Evolutionary conservation across 1,140 invertebrate genomes (phyloP).

Genomic region (Chironomus striatipennis): DNA sequence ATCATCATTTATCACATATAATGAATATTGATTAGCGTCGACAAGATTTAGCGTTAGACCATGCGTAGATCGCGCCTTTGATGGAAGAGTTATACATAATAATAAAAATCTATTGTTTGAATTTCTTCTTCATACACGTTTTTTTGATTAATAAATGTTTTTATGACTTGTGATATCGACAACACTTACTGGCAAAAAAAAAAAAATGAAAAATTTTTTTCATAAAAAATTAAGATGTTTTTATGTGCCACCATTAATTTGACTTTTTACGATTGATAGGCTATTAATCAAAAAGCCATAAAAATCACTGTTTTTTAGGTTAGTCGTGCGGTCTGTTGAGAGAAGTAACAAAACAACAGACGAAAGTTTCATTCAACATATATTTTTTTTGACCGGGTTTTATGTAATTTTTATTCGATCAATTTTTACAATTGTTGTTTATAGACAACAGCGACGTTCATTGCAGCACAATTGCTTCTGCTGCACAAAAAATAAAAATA

Average conservation of each 20-base stretch:
- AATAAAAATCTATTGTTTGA: neutral
- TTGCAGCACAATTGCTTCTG: neutral
- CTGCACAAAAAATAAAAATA: too few species aligned
- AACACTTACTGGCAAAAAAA: neutral
- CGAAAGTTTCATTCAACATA: neutral
- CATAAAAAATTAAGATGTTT: conserved; percentile 14
- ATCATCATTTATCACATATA: conserved; percentile 4
- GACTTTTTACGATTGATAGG: conserved; percentile 8
- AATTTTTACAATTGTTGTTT: conserved; percentile 1
- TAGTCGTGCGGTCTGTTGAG: neutral
- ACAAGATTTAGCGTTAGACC: too few species aligned
- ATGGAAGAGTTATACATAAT: neutral
- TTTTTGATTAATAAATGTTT: conserved; percentile 6
- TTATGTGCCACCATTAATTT: conserved; percentile 13
- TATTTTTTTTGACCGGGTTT: conserved; percentile 1
- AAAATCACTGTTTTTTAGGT: conserved; percentile 13
- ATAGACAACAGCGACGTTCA: neutral
- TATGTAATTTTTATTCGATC: conserved; percentile 6
- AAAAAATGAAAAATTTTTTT: neutral
- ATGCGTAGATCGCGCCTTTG: neutral
- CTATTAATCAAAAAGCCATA: conserved; percentile 9
- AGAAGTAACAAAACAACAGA: neutral
- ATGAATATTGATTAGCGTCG: neutral
- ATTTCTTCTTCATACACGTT: neutral
- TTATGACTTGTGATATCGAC: conserved; percentile 7